Evolutionary conservation across 1,140 invertebrate species (phyloP), one percentile per base, ranked within the genome.

Genomic region (Archivesica marissinica): DNA sequence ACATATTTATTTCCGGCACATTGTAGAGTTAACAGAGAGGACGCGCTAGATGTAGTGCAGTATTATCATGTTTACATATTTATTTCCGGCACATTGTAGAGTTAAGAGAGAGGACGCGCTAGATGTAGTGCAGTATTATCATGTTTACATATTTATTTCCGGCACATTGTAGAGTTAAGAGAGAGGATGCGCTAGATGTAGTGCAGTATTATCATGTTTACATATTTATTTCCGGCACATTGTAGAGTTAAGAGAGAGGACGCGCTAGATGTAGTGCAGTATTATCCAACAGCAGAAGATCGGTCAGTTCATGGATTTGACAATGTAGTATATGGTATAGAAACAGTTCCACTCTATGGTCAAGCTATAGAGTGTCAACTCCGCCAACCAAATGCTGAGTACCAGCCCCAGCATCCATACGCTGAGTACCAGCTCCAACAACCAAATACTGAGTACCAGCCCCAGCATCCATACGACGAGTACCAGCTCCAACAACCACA

Each of bases 281-380:
- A 79, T 28, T 79, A 47, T 38, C 77, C 77, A 0, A 50, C 77
- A n/a, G n/a, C 28, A 15, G 54, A 79, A 17, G 56, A 39, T 6
- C 33, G 66, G 33, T 39, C 61, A 0, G 61, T 64, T 7, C 77
- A 79, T 50, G 77, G 77, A 33, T 79, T 79, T 66, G 77, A 79
- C 39, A 79, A 79, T 44, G 39, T 50, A 2, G n/a, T 41, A 39
- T 79, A 79, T 66, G 77, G 75, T 41, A 23, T 77, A 47, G 75
- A 61, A 44, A 28, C 56, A 7, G 4, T 52, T 1, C 44, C 68
- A 2, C 25, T 72, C 7, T 52, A 52, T 72, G 68, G 23, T 7
- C 68, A 72, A 50, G 50, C 41, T 17, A 28, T 44, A 28, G 68
- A 72, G n/a, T 56, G 28, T n/a, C 52, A 56, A 56, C 52, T 25